Evolutionary conservation across 2,888 invertebrate species (phyloP).

Genomic region (Iphiclides podalirius): DNA sequence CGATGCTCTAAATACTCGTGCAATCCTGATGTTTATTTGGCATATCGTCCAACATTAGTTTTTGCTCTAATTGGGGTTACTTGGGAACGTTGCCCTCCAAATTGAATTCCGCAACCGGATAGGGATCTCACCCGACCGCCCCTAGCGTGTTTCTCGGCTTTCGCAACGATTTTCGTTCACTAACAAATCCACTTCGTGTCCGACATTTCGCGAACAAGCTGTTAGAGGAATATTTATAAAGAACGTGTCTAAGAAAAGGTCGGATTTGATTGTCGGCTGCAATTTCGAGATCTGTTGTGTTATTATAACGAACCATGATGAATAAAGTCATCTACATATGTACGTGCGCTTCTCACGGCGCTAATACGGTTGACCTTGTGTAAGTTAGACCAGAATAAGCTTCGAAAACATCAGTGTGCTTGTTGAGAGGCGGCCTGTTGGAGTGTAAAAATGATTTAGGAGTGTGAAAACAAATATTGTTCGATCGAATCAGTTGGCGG

Average conservation of each 20-base stretch:
- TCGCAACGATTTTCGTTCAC: constrained; percentile 60
- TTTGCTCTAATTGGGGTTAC: neutral
- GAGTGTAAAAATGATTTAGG: constrained; percentile 39
- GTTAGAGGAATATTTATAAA: constrained; percentile 77
- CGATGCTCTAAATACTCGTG: neutral
- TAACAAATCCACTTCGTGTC: constrained; percentile 76
- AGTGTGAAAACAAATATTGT: constrained; percentile 41
- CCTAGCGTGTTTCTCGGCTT: constrained; percentile 62
- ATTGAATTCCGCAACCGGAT: constrained; percentile 41
- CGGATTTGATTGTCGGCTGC: constrained; percentile 77
- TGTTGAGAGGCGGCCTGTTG: constrained; percentile 30
- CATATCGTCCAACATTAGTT: neutral
- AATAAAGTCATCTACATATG: constrained; percentile 71
- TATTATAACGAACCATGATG: constrained; percentile 76
- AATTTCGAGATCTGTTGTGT: constrained; percentile 75
- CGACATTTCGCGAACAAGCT: constrained; percentile 76
- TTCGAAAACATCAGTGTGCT: neutral
- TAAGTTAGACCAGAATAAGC: neutral
- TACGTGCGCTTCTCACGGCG: constrained; percentile 71
- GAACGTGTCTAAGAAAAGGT: constrained; percentile 78
- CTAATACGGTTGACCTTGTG: constrained; percentile 70
- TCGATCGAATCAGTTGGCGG: constrained; percentile 63
- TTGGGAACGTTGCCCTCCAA: constrained; percentile 30
- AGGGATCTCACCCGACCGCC: constrained; percentile 41
- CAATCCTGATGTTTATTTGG: neutral